Evolutionary conservation across 2,797 vertebrate species (phyloP).

Genomic region (Arctocebus calabarensis): DNA sequence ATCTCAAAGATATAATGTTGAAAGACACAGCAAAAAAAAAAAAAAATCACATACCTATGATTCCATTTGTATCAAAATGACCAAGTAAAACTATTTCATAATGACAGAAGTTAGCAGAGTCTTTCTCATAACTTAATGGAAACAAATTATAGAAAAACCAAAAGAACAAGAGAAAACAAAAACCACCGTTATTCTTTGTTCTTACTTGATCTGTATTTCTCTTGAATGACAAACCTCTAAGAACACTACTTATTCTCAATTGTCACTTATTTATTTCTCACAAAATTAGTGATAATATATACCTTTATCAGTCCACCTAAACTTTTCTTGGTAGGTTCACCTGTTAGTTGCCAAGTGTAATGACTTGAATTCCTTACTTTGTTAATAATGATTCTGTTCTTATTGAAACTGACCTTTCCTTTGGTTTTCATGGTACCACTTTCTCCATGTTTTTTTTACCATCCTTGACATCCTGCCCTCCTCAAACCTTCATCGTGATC

Average conservation of each 20-base stretch:
- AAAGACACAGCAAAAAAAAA: neutral
- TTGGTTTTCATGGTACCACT: neutral
- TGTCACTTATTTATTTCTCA: neutral
- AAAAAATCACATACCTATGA: neutral
- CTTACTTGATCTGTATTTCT: neutral
- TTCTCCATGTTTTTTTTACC: too few species aligned
- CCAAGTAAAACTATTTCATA: neutral
- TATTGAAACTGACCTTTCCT: neutral
- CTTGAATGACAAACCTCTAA: neutral
- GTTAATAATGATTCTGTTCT: neutral
- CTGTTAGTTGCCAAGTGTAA: neutral
- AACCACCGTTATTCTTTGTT: neutral
- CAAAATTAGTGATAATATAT: neutral
- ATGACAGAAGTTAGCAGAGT: neutral
- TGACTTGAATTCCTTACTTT: neutral
- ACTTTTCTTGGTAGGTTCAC: neutral
- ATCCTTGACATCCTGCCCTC: neutral
- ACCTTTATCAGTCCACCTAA: neutral
- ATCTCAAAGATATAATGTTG: neutral
- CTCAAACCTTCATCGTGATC: neutral
- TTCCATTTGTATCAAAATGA: neutral
- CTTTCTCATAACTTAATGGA: neutral
- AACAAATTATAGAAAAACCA: neutral
- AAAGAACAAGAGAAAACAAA: neutral
- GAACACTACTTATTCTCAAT: neutral